A percentile compares a stretch with the other conserved stretches of the same genome.
Evolutionary conservation across 2,113 vertebrate genomes (phyloP).

Genomic region (Cairina moschata): DNA sequence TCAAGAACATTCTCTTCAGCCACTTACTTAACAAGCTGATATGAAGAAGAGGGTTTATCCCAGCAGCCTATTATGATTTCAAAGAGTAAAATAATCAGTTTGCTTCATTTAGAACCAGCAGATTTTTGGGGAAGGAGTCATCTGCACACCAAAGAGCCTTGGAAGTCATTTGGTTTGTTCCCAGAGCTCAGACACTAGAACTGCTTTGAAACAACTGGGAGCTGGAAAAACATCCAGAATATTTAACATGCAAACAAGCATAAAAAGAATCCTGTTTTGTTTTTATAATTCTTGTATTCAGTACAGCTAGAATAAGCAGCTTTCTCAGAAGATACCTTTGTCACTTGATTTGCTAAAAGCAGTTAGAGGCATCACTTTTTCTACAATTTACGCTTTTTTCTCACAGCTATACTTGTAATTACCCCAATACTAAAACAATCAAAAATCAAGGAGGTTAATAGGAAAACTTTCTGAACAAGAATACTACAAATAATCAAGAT

Average conservation of each 20-base stretch:
- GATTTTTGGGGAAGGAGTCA: constrained; percentile 58
- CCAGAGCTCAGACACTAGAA: constrained; percentile 34
- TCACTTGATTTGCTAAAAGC: not conserved
- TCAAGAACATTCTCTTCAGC: not conserved
- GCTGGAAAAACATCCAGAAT: constrained; percentile 59
- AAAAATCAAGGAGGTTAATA: not conserved
- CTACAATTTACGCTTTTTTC: not conserved
- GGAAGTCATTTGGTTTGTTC: constrained; percentile 42
- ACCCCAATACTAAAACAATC: not conserved
- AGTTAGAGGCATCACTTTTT: not conserved
- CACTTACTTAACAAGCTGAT: not conserved
- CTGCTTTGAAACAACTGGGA: constrained; percentile 59
- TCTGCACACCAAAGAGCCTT: constrained; percentile 40
- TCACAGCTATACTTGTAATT: not conserved
- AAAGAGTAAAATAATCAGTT: constrained; percentile 17
- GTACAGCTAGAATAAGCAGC: constrained; percentile 19
- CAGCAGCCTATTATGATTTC: constrained; percentile 23
- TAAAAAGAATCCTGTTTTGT: constrained; percentile 58
- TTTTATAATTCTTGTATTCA: constrained; percentile 57
- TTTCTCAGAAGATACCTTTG: constrained; percentile 10
- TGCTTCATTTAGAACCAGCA: constrained; percentile 7
- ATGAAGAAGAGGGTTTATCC: not conserved
- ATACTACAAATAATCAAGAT: not conserved
- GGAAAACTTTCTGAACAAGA: not conserved
- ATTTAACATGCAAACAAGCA: constrained; percentile 49